Conservation (phyloP, 2,797 vertebrate species). For the Mallotus villosus region DNA sequence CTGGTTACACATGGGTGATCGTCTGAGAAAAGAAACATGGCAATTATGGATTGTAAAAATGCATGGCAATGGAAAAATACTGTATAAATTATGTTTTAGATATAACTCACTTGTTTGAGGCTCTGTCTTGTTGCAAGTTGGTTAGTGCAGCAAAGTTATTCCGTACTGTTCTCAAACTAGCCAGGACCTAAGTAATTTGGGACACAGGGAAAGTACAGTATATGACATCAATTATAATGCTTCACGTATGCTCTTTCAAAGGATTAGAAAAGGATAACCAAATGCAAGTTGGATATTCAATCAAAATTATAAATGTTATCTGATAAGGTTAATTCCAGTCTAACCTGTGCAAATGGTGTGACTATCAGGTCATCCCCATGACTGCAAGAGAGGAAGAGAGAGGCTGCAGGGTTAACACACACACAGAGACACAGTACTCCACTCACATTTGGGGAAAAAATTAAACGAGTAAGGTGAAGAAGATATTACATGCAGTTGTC, state of each 20-base stretch:
- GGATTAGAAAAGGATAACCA: too few relatives aligned
- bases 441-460: neutral
- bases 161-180: slow-evolving; percentile 85
- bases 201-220: neutral
- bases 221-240: neutral
- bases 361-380: slow-evolving; percentile 90
- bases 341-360: slow-evolving; percentile 89
- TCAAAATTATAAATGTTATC: neutral
- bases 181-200: slow-evolving; percentile 77
- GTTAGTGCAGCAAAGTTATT: slow-evolving; percentile 89
- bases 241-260: neutral
- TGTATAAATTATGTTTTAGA: neutral
- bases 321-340: slow-evolving; percentile 15
- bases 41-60: too few relatives aligned
- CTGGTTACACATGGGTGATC: slow-evolving; percentile 87
- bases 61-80: too few relatives aligned
- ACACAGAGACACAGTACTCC: slow-evolving; percentile 14
- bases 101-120: slow-evolving; percentile 82
- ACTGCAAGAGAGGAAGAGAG: slow-evolving; percentile 70
- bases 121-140: slow-evolving; percentile 85
- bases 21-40: slow-evolving; percentile 57
- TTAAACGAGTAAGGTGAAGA: slow-evolving; percentile 13
- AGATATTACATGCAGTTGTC: slow-evolving; percentile 45
- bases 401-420: slow-evolving; percentile 8
- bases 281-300: neutral